Base-by-base conservation (phyloP, 2,888 invertebrate genomes). In the Conops quadrifasciatus region DNA sequence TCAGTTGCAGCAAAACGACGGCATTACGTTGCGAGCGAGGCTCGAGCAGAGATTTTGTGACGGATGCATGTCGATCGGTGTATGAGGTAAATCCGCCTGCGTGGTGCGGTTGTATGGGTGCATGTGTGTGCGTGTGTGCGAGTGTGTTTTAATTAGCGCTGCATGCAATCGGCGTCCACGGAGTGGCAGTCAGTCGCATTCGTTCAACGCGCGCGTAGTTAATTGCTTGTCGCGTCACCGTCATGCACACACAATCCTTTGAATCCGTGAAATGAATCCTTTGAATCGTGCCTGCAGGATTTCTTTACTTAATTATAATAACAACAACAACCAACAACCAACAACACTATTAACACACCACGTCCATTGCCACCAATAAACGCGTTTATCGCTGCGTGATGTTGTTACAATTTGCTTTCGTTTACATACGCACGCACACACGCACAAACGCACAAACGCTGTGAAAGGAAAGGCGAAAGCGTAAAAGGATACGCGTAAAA, bases 1-100 rank as follows among this genome's bases (percentile, higher is more conserved):
- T 43, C 49, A 19, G 28, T 45, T 36, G 53, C 58, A 66, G 45
- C 19, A 56, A 72, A 63, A 49, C n/a, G 56, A 65, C n/a, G n/a
- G n/a, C n/a, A n/a, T n/a, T n/a, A 36, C 36, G 36, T 36, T 9
- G 36, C 5, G 36, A 36, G 36, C 36, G 36, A 36, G 36, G 9
- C 9, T 36, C 9, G 36, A 9, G 36, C 4, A 36, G 9, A 9
- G 36, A 36, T 36, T 36, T 36, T 36, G 36, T 36, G 36, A 36
- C 9, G 36, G 36, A 36, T 9, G 9, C 36, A 9, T 36, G 36
- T 7, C 5, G 36, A 36, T 36, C 36, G n/a, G n/a, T n/a, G n/a
- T n/a, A 36, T 36, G 36, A 36, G 36, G 36, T 36, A n/a, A n/a
- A 58, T 2, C 26, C 26, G 16, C 11, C 21, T 21, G 21, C 58